Percentiles rank a stretch among this genome's conserved stretches.
Conservation (phyloP, 2,797 vertebrate genomes). For the Chrysocyon brachyurus region DNA sequence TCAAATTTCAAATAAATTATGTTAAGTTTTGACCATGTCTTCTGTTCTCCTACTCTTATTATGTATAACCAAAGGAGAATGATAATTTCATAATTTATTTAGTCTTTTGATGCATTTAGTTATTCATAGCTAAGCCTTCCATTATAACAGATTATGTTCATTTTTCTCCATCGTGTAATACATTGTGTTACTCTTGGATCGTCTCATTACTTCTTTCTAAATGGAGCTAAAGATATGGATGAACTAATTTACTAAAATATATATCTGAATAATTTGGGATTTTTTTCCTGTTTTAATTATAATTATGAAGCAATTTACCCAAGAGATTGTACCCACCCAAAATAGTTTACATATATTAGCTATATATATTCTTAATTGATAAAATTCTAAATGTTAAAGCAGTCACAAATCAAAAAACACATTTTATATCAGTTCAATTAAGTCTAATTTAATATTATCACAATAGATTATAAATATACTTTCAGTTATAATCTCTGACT, state of each 20-base stretch:
- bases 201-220: neutral
- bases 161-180: neutral
- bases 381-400: neutral
- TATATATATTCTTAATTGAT: neutral
- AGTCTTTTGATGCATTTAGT: neutral
- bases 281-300: neutral
- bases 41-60: neutral
- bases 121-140: neutral
- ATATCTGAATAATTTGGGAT: neutral
- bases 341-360: neutral
- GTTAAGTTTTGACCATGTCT: neutral
- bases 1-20: constrained; percentile 13
- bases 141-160: neutral
- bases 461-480: neutral
- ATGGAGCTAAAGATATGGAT: neutral
- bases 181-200: neutral
- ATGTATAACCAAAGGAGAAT: neutral
- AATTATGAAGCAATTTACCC: neutral
- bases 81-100: neutral
- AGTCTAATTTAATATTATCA: neutral
- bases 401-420: neutral
- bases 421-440: constrained; percentile 45
- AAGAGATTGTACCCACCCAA: neutral
- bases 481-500: neutral
- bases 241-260: neutral